Percentiles rank a stretch among this genome's conserved stretches.
phyloP scores from a whole-genome alignment of 2,888 invertebrate species.

The Drosophila merina region DNA sequence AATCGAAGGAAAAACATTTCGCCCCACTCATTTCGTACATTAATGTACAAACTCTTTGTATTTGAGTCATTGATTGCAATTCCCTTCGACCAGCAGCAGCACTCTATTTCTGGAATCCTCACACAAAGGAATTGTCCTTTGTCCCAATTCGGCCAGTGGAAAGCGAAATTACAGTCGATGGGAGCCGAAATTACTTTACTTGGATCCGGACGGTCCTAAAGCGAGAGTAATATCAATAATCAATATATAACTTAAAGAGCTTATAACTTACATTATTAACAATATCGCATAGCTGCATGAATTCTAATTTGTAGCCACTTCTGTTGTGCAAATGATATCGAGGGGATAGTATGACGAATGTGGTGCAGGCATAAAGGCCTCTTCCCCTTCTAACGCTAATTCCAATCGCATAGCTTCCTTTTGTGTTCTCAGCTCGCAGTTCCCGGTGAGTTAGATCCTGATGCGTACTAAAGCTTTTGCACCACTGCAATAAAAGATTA shows the following conservation, averaged over 20 bases:
- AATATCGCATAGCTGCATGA: constrained; percentile 94
- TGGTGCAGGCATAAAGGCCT: constrained; percentile 95
- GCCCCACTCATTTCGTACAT: constrained; percentile 91
- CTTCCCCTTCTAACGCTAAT: constrained; percentile 94
- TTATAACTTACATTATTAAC: constrained; percentile 87
- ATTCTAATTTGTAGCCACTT: constrained; percentile 90
- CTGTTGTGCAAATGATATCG: constrained; percentile 97
- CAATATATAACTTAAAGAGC: neutral
- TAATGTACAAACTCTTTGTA: constrained; percentile 93
- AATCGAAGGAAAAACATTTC: constrained; percentile 93
- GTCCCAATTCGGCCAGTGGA: constrained; percentile 98
- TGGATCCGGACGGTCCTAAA: constrained; percentile 66
- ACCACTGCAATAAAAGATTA: constrained; percentile 87
- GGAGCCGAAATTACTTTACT: constrained; percentile 88
- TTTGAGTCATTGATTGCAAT: constrained; percentile 89
- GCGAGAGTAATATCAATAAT: neutral
- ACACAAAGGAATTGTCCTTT: constrained; percentile 95
- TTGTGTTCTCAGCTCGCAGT: constrained; percentile 84
- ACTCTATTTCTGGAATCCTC: constrained; percentile 88
- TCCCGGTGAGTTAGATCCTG: constrained; percentile 90
- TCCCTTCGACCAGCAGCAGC: constrained; percentile 95
- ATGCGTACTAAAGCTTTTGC: constrained; percentile 93
- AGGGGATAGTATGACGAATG: constrained; percentile 96
- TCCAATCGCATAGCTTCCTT: constrained; percentile 88
- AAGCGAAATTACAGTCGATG: constrained; percentile 95